phyloP scores from a whole-genome alignment of 2,888 invertebrate species.

The Leptothorax acervorum region DNA sequence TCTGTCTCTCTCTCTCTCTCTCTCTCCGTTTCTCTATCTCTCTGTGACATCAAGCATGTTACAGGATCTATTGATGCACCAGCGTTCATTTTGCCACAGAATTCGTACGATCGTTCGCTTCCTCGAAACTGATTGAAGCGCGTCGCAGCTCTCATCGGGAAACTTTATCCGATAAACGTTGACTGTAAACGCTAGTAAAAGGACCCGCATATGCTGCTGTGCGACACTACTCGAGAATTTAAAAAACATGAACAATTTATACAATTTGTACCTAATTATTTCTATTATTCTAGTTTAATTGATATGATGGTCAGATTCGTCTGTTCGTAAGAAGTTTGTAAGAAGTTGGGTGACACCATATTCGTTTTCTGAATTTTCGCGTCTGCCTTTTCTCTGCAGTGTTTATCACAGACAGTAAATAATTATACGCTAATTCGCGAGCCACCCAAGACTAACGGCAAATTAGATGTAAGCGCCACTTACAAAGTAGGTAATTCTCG shows the following conservation, averaged over 20 bases:
- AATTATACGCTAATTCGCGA: conserved; percentile 7
- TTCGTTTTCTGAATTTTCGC: background rate
- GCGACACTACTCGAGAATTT: background rate
- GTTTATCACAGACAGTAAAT: background rate
- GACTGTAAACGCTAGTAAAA: background rate
- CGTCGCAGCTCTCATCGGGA: background rate
- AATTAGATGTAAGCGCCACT: conserved; percentile 25
- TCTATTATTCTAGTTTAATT: background rate
- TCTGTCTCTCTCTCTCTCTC: conserved; percentile 59
- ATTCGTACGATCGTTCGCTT: conserved; percentile 20
- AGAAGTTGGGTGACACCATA: background rate
- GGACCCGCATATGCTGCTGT: background rate
- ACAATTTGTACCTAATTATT: background rate
- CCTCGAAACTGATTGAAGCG: conserved; percentile 17
- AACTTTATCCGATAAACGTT: conserved; percentile 18
- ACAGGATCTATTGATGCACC: conserved; percentile 24
- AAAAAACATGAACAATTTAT: background rate
- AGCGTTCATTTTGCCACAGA: conserved; percentile 14
- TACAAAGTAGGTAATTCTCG: conserved; percentile 14
- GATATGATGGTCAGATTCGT: background rate
- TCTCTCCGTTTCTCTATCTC: conserved; percentile 42
- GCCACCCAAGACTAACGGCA: conserved; percentile 8
- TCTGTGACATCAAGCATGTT: background rate
- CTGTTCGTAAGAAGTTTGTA: background rate
- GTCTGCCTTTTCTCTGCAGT: background rate